Evolutionary conservation across 2,113 vertebrate genomes (phyloP), one percentile per base, ranked within the genome.

Genomic region (Thoracochromis brauschi): DNA sequence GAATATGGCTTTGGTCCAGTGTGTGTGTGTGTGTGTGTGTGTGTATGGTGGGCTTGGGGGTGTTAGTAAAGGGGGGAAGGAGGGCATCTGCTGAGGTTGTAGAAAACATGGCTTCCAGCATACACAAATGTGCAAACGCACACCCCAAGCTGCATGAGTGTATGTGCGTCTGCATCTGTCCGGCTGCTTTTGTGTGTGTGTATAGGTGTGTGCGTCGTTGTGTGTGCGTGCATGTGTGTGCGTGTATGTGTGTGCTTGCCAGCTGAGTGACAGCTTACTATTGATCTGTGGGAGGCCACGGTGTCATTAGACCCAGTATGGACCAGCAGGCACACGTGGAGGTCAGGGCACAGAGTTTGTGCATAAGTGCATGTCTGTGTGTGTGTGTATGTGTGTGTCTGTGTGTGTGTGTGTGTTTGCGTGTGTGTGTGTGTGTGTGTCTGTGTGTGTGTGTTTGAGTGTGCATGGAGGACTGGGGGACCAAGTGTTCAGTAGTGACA

Each of bases 221-320:
- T n/a, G n/a, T n/a, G n/a, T n/a, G n/a, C n/a, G n/a, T n/a, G n/a
- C n/a, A n/a, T n/a, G n/a, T n/a, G n/a, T n/a, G n/a, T n/a, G n/a
- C n/a, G n/a, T 29, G 82, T 29, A 42, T 17, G 68, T 71, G 88
- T 21, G 79, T 4, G 85, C 73, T 87, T 84, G 88, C 92, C 86
- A 93, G 90, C 93, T 96, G 94, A 96, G 92, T 96, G 95, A 96
- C 95, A 96, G 95, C 92, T 94, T 88, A 47, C 88, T 96, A 95
- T 96, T 93, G 95, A 96, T 96, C 94, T 86, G 93, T 92, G 94
- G 94, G 94, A 95, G 95, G 94, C 94, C 94, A 90, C 83, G 55
- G 93, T 96, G 95, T 96, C 95, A 96, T 96, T 96, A 96, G 95
- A 95, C 93, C 94, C 94, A 95, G 93, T 94, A 94, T 96, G 95